Evolutionary conservation across 2,888 invertebrate species (phyloP).

Genomic region (Pachydiplax longipennis): DNA sequence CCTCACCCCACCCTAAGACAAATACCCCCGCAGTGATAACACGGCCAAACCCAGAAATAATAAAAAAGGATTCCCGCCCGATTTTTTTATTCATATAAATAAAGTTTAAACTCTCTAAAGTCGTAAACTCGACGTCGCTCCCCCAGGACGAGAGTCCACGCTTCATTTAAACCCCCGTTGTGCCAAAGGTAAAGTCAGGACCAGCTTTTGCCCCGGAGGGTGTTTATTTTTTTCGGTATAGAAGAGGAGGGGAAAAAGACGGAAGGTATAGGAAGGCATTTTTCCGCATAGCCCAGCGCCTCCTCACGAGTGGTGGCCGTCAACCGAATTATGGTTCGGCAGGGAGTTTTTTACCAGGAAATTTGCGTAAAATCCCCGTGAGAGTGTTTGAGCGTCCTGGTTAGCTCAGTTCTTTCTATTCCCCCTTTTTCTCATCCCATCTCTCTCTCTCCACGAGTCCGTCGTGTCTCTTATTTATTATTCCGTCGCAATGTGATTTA

Average conservation of each 20-base stretch:
- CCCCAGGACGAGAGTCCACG: conserved; percentile 6
- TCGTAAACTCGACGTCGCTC: conserved; percentile 37
- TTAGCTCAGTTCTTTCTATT: not conserved
- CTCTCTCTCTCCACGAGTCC: not conserved
- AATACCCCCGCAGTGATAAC: conserved; percentile 39
- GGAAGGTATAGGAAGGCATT: not conserved
- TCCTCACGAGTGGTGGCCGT: conserved; percentile 14
- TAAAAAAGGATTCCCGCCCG: not conserved
- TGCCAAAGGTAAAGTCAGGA: not conserved
- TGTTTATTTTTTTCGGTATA: not conserved
- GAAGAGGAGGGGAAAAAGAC: not conserved
- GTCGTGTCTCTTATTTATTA: conserved; percentile 40
- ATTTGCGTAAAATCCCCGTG: not conserved
- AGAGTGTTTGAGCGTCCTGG: not conserved
- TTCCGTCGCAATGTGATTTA: conserved; percentile 39
- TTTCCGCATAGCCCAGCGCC: not conserved
- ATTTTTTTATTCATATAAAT: conserved; percentile 25
- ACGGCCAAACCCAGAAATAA: conserved; percentile 37
- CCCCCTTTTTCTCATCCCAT: not conserved
- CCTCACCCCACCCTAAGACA: conserved; percentile 38
- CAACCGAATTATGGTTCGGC: conserved; percentile 17
- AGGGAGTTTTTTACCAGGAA: not conserved
- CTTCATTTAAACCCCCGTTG: conserved; percentile 39
- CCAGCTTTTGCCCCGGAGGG: not conserved
- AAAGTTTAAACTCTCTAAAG: conserved; percentile 15